Base-by-base conservation (phyloP, 2,113 vertebrate species). In the Hippopotamus amphibius region DNA sequence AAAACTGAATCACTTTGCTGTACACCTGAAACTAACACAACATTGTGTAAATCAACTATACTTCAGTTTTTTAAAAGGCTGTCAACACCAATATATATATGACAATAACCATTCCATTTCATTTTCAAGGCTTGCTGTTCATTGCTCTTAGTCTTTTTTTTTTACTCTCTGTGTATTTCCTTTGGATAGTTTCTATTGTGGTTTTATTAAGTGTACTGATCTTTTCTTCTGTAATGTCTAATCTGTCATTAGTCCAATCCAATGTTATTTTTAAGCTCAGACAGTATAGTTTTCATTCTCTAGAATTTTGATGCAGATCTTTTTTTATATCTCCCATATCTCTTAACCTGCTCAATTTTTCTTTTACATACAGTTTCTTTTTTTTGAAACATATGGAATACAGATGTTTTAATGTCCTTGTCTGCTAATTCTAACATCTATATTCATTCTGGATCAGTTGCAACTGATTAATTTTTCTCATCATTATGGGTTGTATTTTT, bases 371-470 rank as follows among this genome's bases (percentile, higher is more conserved):
- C 7, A 13, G 1, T 68, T 86, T 46, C 46, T 46, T 79, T 76
- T 81, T 50, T 81, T 65, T 37, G 37, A 65, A 53, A 48, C 21
- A 30, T 50, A 74, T 48, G 37, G 14, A 68, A 46, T 91, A 74
- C 30, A 93, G 46, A 81, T 43, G 37, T 91, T 95, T 96, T 69
- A 53, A 43, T 53, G 41, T 84, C 53, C n/a, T 80, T 55, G 0
- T 72, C 33, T 82, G 17, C 61, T 82, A 81, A 82, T 61, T 69
- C 41, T 81, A 79, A 33, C 11, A 43, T 71, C 26, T 88, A 3
- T 55, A 12, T 82, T 95, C 57, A 24, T 88, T 86, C 11, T 92
- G n/a, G 66, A 22, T 82, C 83, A 66, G 26, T 95, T 88, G 24
- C 14, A 33, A 46, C 66, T 79, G 46, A 53, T 93, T 69, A 14